These are phyloP conservation scores for Cantharis lateralis DNA, from an alignment of 2,888 invertebrate species.

Conservation along the genomic window DNA sequence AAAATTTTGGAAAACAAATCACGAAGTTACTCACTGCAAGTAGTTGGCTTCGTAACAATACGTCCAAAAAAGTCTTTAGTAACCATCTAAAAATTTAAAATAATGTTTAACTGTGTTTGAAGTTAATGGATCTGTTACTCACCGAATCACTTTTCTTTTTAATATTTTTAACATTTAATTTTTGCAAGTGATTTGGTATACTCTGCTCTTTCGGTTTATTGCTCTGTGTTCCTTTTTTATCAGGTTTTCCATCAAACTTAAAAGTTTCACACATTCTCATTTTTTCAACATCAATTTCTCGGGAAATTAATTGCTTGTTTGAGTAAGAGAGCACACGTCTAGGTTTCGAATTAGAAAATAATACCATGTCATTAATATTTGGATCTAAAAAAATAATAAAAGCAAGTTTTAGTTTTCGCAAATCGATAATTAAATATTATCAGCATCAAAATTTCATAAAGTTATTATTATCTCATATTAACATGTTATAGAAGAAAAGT, in stretches of 20 bases:
- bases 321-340: slow-evolving; percentile 64
- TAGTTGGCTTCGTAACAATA: neutral
- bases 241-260: slow-evolving; percentile 33
- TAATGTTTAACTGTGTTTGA: neutral
- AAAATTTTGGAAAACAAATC: neutral
- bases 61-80: neutral
- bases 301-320: slow-evolving; percentile 77
- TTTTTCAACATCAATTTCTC: slow-evolving; percentile 81
- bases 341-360: slow-evolving; percentile 48
- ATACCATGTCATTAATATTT: slow-evolving; percentile 71
- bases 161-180: slow-evolving; percentile 66
- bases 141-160: slow-evolving; percentile 36
- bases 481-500: neutral
- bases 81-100: neutral
- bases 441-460: too few species aligned
- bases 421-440: too few species aligned
- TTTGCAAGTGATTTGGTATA: slow-evolving; percentile 74
- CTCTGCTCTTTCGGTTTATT: neutral
- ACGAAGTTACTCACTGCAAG: neutral
- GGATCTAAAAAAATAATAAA: slow-evolving; percentile 69
- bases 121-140: slow-evolving; percentile 26
- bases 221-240: neutral
- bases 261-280: slow-evolving; percentile 61
- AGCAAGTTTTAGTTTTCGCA: neutral
- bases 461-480: too few species aligned